Base-by-base conservation (phyloP, 2,113 vertebrate species). In the Tricholaema leucomelas region DNA sequence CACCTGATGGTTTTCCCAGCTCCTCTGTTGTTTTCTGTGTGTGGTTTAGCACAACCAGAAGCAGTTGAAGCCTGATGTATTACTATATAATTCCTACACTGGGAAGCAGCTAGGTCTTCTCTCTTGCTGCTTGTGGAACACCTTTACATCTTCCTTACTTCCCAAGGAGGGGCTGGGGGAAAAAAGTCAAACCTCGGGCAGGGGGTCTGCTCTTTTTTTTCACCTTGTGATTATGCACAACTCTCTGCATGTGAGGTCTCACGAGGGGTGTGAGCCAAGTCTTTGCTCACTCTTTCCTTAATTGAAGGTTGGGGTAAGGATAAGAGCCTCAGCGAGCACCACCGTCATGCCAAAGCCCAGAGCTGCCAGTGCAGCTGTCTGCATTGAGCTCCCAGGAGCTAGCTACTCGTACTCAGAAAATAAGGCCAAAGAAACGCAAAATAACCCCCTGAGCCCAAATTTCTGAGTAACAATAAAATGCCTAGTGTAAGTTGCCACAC, bases 61-160 rank as follows among this genome's bases (percentile, higher is more conserved):
- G 81, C 74, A 71, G 81, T 42, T 80, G 73, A 67, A 56, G 28
- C 61, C 24, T 86, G 85, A 91, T 91, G 67, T 79, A 87, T 94
- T 92, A 95, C 91, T 89, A 94, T 18, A 25, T 9, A 84, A 69
- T 76, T 59, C 35, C 85, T 60, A 25, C 77, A 35, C 1, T 60
- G 48, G 91, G 63, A 80, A 82, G 85, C 63, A 73, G 52, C 54
- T 78, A 71, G 50, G 66, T 79, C 69, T 88, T 52, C n/a, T 42
- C 54, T 82, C 73, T 70, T 0, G 25, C 92, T 91, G 80, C 21
- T 91, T 23, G 2, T 35, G 18, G 75, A 86, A 64, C 12, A 83
- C 74, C 35, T 90, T 94, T 81, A 81, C 69, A 61, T 69, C 89
- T 76, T 72, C 87, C 93, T 48, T 8, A 50, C 82, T 77, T 91